phyloP scores from a whole-genome alignment of 2,888 invertebrate species.

The Stramonita haemastoma region DNA sequence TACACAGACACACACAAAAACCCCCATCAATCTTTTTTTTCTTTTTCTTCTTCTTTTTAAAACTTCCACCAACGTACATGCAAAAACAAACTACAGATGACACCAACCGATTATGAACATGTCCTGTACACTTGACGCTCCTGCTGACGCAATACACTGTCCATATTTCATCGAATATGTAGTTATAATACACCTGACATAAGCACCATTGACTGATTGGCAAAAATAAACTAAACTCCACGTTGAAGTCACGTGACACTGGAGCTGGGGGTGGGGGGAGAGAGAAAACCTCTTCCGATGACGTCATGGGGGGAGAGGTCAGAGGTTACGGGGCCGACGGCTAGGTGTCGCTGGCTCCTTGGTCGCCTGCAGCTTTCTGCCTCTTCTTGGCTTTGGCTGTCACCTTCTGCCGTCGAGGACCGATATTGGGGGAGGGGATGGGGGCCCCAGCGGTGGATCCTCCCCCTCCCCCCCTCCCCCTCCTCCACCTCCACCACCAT shows the following conservation, averaged over 20 bases:
- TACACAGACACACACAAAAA: too few species aligned
- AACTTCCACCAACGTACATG: too few species aligned
- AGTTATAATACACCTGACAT: not conserved
- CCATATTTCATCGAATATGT: not conserved
- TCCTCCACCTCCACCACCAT: not conserved
- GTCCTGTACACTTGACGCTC: too few species aligned
- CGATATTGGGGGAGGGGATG: constrained; percentile 53
- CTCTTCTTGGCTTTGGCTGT: constrained; percentile 71
- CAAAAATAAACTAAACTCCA: not conserved
- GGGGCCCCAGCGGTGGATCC: constrained; percentile 37
- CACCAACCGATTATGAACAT: too few species aligned
- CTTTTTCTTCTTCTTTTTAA: too few species aligned
- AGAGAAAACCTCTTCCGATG: not conserved
- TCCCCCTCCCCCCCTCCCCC: constrained; percentile 11
- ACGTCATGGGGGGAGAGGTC: not conserved
- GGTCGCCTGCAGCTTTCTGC: constrained; percentile 63
- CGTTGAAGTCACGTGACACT: not conserved
- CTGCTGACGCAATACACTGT: too few species aligned
- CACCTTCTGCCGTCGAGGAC: constrained; percentile 61
- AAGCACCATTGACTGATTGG: constrained; percentile 9
- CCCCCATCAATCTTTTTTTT: too few species aligned
- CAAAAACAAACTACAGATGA: too few species aligned
- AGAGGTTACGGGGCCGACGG: not conserved
- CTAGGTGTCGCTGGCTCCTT: constrained; percentile 28
- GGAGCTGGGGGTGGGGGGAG: not conserved